Conservation (phyloP, 2,113 vertebrate species). For the Phalacrocorax aristotelis region DNA sequence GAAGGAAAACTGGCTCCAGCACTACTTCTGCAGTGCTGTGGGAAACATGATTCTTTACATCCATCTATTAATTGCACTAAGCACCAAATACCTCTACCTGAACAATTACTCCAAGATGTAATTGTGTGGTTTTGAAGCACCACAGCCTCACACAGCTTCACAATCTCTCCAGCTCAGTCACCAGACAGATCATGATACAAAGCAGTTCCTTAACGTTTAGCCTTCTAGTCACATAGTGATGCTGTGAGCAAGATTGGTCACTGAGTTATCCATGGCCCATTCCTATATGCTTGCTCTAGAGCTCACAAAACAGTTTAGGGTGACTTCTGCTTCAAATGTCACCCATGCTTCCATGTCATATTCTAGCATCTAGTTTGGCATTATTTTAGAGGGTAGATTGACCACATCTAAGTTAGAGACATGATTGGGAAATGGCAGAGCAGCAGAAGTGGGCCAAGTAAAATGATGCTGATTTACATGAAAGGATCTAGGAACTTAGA, state of each 20-base stretch:
- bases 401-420: neutral
- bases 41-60: neutral
- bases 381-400: neutral
- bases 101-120: neutral
- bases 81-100: neutral
- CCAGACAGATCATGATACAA: neutral
- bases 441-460: neutral
- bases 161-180: neutral
- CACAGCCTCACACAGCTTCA: neutral
- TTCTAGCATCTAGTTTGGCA: neutral
- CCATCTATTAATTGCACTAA: neutral
- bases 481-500: neutral
- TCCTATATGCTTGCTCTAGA: neutral
- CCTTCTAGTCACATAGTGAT: neutral
- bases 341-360: neutral
- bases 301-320: neutral
- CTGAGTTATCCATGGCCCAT: neutral
- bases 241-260: neutral
- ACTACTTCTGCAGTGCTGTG: neutral
- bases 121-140: neutral
- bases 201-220: neutral
- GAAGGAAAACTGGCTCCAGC: neutral
- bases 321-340: neutral
- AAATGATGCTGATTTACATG: neutral
- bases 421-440: neutral